Conservation (phyloP, 30 jellyfish, hydroid and myxozoan genomes). For the Euphysa ruthae region DNA sequence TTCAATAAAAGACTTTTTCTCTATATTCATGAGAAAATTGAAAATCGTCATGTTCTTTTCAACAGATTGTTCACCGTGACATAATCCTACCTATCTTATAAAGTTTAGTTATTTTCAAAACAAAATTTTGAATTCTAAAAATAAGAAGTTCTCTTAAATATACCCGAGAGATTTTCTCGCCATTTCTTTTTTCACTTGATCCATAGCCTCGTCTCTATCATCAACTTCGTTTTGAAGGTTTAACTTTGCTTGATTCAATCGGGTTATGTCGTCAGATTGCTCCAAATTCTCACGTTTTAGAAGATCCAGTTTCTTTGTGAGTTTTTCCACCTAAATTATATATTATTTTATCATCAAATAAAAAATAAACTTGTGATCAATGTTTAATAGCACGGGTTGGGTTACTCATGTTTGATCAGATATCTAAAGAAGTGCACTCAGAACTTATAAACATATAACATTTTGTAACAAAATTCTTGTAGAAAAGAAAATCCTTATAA, state of each 20-base stretch:
- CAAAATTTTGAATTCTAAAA: neutral
- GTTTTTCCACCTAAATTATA: conserved; percentile 7
- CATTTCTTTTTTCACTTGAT: conserved; percentile 7
- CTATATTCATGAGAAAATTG: no score
- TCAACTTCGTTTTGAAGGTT: conserved; percentile 2
- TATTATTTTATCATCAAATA: neutral
- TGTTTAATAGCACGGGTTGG: neutral
- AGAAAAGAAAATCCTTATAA: neutral
- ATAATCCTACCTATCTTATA: no score
- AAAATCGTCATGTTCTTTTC: no score
- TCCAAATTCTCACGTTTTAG: conserved; percentile 9
- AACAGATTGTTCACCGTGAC: no score
- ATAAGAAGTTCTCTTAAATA: neutral
- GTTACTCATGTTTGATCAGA: no score
- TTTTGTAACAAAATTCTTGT: neutral
- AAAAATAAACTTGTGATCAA: neutral
- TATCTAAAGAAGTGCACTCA: neutral
- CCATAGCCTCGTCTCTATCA: neutral
- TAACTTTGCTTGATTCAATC: conserved; percentile 6
- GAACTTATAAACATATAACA: no score
- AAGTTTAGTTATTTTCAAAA: neutral
- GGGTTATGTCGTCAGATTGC: conserved; percentile 3
- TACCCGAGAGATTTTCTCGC: conserved; percentile 9
- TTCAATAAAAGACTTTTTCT: neutral
- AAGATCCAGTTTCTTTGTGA: conserved; percentile 10